phyloP scores from a whole-genome alignment of 1,140 invertebrate species.

The Trachymyrmex septentrionalis region DNA sequence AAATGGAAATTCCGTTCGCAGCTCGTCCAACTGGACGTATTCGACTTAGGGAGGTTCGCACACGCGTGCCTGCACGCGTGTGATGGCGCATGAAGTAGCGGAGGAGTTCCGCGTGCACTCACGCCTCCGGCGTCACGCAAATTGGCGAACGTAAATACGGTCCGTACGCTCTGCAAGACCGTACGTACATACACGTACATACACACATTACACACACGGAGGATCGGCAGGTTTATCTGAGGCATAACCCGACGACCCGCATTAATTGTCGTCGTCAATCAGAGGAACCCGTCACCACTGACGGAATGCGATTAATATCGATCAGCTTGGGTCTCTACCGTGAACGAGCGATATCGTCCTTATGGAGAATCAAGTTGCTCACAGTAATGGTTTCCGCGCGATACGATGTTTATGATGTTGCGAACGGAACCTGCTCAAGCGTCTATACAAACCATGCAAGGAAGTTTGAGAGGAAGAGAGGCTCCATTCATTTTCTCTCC shows the following conservation, averaged over 20 bases:
- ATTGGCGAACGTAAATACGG: constrained; percentile 57
- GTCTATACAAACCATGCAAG: background rate
- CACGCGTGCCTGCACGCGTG: constrained; percentile 24
- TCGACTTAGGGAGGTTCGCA: constrained; percentile 27
- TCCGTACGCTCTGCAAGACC: background rate
- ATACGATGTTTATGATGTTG: constrained; percentile 45
- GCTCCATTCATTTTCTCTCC: background rate
- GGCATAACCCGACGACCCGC: constrained; percentile 71
- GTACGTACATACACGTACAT: constrained; percentile 12
- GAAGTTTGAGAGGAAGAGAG: background rate
- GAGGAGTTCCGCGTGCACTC: constrained; percentile 20
- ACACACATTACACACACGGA: background rate
- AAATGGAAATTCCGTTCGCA: constrained; percentile 60
- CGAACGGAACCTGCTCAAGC: constrained; percentile 15
- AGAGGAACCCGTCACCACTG: constrained; percentile 56
- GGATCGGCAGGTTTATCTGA: constrained; percentile 64
- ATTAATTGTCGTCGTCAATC: constrained; percentile 76
- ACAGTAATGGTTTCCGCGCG: constrained; percentile 35
- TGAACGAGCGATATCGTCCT: constrained; percentile 68
- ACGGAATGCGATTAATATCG: constrained; percentile 75
- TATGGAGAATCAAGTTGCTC: constrained; percentile 59
- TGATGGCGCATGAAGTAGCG: constrained; percentile 49
- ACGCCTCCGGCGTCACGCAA: constrained; percentile 41
- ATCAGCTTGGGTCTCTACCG: constrained; percentile 61
- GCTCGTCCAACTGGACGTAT: background rate